Conservation (phyloP, 2,888 invertebrate genomes). For the Oscheius sp. region DNA sequence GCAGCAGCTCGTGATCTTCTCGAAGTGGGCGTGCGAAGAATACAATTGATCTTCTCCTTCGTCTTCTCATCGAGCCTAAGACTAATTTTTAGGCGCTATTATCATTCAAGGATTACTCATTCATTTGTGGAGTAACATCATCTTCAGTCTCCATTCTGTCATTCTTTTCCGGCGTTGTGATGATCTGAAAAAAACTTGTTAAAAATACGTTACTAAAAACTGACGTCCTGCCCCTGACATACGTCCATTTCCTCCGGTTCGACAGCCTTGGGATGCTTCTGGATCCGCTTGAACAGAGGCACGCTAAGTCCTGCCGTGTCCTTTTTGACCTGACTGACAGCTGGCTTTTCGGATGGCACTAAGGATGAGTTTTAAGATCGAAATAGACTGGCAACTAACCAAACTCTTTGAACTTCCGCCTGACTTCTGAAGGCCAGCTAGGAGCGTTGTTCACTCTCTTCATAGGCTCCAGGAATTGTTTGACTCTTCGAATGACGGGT, state of each 20-base stretch:
- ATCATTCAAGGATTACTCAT: neutral
- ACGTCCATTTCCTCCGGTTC: conserved; percentile 1
- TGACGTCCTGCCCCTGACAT: no score
- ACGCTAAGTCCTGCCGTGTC: no score
- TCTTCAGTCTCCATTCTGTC: neutral
- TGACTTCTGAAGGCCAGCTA: neutral
- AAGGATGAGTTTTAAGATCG: no score
- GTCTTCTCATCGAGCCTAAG: conserved; percentile 16
- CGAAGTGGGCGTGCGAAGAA: conserved; percentile 23
- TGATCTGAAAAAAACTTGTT: no score
- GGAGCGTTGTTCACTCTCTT: neutral
- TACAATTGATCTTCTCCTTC: conserved; percentile 6
- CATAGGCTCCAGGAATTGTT: neutral
- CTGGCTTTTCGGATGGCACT: no score
- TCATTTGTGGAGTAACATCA: conserved; percentile 6
- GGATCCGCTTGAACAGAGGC: conserved; percentile 1
- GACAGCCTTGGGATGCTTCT: neutral
- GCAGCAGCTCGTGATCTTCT: conserved; percentile 24
- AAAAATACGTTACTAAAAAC: no score
- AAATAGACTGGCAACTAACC: neutral
- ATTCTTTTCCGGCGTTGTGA: neutral
- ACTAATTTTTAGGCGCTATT: neutral
- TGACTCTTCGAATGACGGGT: neutral
- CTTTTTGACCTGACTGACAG: no score
- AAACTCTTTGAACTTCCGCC: neutral